Conservation (phyloP, 2,888 invertebrate genomes). For the Nematopogon swammerdamellus region DNA sequence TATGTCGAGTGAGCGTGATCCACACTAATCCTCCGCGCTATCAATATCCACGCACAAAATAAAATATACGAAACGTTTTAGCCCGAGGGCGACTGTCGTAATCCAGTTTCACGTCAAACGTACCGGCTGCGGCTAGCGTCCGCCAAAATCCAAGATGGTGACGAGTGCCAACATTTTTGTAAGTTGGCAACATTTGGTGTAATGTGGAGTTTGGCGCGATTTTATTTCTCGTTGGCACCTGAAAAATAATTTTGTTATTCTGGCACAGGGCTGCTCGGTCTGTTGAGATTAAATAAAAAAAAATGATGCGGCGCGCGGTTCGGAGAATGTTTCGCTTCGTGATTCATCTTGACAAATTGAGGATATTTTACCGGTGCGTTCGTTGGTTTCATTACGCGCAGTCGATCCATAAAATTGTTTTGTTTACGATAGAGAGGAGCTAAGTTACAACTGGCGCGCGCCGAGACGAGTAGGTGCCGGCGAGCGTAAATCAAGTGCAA, state of each 20-base stretch:
- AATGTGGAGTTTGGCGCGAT: constrained; percentile 16
- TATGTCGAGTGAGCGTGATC: background rate
- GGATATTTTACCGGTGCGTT: background rate
- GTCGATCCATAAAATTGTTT: background rate
- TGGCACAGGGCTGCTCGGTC: background rate
- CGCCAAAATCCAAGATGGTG: background rate
- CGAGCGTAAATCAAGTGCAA: constrained; percentile 18
- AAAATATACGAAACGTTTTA: background rate
- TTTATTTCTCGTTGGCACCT: constrained; percentile 11
- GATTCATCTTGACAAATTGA: background rate
- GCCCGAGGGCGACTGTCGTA: background rate
- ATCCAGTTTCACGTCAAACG: background rate
- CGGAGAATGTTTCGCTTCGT: background rate
- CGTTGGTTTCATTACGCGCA: background rate
- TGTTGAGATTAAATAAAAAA: background rate
- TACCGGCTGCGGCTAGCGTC: background rate
- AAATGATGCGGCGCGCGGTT: too few species aligned
- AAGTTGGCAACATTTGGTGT: constrained; percentile 17
- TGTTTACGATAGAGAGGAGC: constrained; percentile 27
- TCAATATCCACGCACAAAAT: background rate
- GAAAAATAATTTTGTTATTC: background rate
- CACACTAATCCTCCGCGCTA: background rate
- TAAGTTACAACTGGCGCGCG: constrained; percentile 4
- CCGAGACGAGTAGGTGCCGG: background rate
- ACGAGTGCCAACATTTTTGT: constrained; percentile 18